phyloP scores from a whole-genome alignment of 2,113 vertebrate genomes.

The Myotis davidii region DNA sequence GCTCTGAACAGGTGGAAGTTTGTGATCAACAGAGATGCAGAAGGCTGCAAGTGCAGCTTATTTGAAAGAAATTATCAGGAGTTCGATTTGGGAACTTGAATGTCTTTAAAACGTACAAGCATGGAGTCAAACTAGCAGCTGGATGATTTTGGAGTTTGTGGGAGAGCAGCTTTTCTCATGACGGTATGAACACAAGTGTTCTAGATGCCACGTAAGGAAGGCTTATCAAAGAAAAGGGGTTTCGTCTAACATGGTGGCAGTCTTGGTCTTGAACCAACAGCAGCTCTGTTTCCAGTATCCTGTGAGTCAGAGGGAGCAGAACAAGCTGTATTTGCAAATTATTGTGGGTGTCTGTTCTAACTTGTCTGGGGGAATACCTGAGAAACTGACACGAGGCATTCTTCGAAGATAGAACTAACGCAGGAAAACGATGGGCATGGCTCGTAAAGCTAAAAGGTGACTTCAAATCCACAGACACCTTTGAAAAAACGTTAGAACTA shows the following conservation, averaged over 20 bases:
- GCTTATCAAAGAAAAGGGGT: neutral
- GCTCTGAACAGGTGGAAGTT: neutral
- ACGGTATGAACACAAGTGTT: neutral
- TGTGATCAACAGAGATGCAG: neutral
- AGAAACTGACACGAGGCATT: neutral
- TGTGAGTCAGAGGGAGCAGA: neutral
- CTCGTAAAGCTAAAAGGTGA: neutral
- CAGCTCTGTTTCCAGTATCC: neutral
- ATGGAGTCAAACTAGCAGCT: neutral
- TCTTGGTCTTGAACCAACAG: neutral
- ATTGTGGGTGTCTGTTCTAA: neutral
- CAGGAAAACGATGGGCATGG: neutral
- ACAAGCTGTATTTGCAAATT: neutral
- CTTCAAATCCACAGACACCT: neutral
- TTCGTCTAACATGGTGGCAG: neutral
- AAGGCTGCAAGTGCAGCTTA: neutral
- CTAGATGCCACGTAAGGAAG: neutral
- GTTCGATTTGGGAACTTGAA: neutral
- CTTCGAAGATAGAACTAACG: neutral
- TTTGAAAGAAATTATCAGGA: neutral
- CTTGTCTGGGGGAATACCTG: neutral
- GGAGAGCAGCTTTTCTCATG: neutral
- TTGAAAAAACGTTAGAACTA: neutral
- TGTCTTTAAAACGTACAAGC: neutral
- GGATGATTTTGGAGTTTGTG: neutral